A percentile compares a stretch with the other conserved stretches of the same genome.
Conservation (phyloP, 2,888 invertebrate species). For the Trissolcus japonicus region DNA sequence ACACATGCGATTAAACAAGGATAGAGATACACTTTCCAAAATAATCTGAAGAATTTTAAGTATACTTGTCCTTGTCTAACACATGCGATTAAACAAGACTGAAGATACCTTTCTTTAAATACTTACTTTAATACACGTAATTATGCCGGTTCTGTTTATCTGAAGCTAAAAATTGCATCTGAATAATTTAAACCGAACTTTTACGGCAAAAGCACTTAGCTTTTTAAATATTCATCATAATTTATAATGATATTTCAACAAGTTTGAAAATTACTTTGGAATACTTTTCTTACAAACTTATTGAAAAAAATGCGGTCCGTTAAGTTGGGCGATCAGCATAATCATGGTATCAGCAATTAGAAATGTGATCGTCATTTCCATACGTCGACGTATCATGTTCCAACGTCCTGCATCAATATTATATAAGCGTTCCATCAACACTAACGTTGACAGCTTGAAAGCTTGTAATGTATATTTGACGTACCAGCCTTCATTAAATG, state of each 20-base stretch:
- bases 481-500: conserved; percentile 42
- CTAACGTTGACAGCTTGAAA: conserved; percentile 45
- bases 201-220: conserved; percentile 8
- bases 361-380: conserved; percentile 31
- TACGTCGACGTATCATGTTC: conserved; percentile 16
- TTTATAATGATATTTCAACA: conserved; percentile 14
- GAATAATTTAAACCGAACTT: neutral
- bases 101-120: too few relatives aligned
- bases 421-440: conserved; percentile 47
- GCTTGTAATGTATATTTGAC: conserved; percentile 54
- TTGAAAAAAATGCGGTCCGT: conserved; percentile 17
- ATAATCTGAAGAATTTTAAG: too few relatives aligned
- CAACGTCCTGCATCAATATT: conserved; percentile 47
- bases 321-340: conserved; percentile 5
- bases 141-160: too few relatives aligned
- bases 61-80: too few relatives aligned
- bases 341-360: conserved; percentile 25
- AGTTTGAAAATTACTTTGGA: neutral
- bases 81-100: too few relatives aligned
- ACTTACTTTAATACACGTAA: too few relatives aligned
- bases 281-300: too few relatives aligned
- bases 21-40: too few relatives aligned
- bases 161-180: too few relatives aligned
- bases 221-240: conserved; percentile 28
- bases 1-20: too few relatives aligned